Evolutionary conservation across 2,888 invertebrate species (phyloP).

Genomic region (Synanthedon formicaeformis): DNA sequence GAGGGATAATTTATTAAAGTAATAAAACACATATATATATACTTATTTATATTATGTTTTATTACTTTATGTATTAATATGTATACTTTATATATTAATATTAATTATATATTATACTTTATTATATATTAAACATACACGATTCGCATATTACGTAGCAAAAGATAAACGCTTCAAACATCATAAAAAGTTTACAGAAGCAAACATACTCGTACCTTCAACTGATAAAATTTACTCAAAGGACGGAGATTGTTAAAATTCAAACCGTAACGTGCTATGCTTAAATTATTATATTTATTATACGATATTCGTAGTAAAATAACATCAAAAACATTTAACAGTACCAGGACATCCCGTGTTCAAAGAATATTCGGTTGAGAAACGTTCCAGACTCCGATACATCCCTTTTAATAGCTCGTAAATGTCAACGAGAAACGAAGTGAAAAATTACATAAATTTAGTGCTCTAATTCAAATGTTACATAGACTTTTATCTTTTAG

Average conservation of each 20-base stretch:
- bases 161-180: no score
- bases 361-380: conserved; percentile 5
- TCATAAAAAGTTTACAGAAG: no score
- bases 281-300: not conserved
- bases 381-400: conserved; percentile 3
- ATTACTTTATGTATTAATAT: no score
- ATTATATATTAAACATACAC: no score
- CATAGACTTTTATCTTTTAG: not conserved
- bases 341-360: conserved; percentile 4
- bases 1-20: no score
- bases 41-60: no score
- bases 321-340: not conserved
- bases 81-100: no score
- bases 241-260: not conserved
- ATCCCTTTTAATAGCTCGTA: conserved; percentile 6
- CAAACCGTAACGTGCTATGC: not conserved
- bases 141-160: no score
- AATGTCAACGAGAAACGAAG: conserved; percentile 4
- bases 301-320: not conserved
- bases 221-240: no score
- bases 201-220: no score
- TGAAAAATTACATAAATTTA: conserved; percentile 1
- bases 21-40: no score
- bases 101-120: no score
- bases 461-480: not conserved